Evolutionary conservation across 2,888 invertebrate genomes (phyloP).

Genomic region (Napeogenes inachia): DNA sequence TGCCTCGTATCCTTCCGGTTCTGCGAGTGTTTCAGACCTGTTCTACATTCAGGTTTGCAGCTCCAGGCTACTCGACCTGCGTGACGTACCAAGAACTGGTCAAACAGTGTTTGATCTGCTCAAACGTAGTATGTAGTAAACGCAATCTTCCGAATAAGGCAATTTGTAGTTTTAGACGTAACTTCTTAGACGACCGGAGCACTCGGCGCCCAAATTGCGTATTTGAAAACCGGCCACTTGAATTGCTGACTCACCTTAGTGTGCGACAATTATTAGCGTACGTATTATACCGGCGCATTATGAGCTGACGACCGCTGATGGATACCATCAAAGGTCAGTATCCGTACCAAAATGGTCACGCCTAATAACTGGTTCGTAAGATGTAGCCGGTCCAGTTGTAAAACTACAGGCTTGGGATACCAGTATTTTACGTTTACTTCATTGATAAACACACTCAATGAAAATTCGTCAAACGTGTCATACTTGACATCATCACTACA

Average conservation of each 20-base stretch:
- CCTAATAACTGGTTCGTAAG: conserved; percentile 77
- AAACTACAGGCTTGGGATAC: conserved; percentile 70
- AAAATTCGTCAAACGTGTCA: conserved; percentile 42
- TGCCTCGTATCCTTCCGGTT: conserved; percentile 77
- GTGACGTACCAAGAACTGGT: conserved; percentile 57
- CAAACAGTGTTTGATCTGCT: conserved; percentile 30
- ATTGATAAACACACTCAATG: conserved; percentile 63
- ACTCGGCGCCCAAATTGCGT: conserved; percentile 15
- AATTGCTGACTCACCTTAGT: conserved; percentile 63
- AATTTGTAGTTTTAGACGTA: conserved; percentile 40
- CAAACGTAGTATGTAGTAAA: conserved; percentile 26
- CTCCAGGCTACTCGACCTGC: conserved; percentile 56
- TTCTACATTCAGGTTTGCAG: conserved; percentile 71
- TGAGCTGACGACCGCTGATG: conserved; percentile 58
- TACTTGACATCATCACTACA: conserved; percentile 25
- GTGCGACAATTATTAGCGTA: conserved; percentile 69
- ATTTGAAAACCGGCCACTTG: conserved; percentile 22
- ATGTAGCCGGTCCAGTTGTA: conserved; percentile 72
- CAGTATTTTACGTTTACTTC: conserved; percentile 72
- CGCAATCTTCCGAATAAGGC: conserved; percentile 46
- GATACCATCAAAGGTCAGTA: conserved; percentile 75
- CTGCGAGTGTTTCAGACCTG: conserved; percentile 73
- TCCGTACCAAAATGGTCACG: conserved; percentile 77
- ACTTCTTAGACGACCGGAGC: conserved; percentile 32
- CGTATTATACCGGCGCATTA: conserved; percentile 61